A percentile compares a stretch with the other conserved stretches of the same genome.
Evolutionary conservation across 1,140 invertebrate species (phyloP).

Genomic region (Diabrotica undecimpunctata): DNA sequence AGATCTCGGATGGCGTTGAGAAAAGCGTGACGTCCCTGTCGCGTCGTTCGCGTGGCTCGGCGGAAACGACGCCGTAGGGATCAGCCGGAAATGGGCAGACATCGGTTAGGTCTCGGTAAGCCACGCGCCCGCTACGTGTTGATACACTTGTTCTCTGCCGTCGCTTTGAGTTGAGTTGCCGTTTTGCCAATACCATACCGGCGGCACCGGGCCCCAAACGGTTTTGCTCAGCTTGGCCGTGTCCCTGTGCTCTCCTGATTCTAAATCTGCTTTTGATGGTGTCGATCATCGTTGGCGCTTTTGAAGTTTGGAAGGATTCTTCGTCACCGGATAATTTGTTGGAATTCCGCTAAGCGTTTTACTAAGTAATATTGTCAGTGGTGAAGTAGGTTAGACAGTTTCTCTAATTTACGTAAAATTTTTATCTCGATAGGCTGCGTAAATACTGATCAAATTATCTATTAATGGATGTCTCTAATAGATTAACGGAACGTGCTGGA

Average conservation of each 20-base stretch:
- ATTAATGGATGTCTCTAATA: no score
- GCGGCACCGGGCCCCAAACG: slow-evolving; percentile 18
- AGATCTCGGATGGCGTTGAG: slow-evolving; percentile 38
- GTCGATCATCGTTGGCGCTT: background rate
- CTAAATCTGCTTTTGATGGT: background rate
- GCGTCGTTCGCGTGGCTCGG: slow-evolving; percentile 30
- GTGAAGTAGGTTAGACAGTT: no score
- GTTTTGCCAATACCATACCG: background rate
- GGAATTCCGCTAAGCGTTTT: no score
- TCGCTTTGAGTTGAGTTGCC: slow-evolving; percentile 8
- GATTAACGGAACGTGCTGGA: no score
- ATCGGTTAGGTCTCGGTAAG: slow-evolving; percentile 35
- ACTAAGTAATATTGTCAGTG: no score
- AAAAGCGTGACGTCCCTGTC: slow-evolving; percentile 40
- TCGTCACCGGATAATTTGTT: no score
- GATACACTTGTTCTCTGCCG: slow-evolving; percentile 32
- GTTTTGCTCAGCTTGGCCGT: background rate
- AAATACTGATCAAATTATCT: no score
- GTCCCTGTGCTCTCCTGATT: background rate
- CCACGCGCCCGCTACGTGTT: slow-evolving; percentile 35
- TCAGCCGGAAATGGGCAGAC: slow-evolving; percentile 40
- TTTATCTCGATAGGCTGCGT: no score
- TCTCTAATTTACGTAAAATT: no score
- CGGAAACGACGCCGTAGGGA: slow-evolving; percentile 36
- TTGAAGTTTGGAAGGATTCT: no score